These are phyloP conservation scores for Lordiphosa stackelbergi DNA, from an alignment of 1,140 invertebrate genomes.

Conservation along the genomic window DNA sequence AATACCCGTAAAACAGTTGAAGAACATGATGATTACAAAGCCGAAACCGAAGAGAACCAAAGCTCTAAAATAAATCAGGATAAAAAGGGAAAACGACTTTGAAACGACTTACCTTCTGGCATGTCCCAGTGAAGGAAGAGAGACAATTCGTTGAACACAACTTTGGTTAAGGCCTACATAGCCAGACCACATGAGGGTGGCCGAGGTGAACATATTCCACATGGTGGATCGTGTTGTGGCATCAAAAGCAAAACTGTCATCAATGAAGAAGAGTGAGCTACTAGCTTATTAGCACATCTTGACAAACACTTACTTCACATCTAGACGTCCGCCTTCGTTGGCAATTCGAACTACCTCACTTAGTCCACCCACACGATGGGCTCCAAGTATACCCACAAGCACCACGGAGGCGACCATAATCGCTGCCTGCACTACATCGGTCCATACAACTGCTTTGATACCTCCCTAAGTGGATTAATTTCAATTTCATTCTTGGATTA, in stretches of 20 bases:
- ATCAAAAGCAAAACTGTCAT: conserved; percentile 52
- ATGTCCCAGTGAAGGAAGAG: conserved; percentile 56
- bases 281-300: too few relatives aligned
- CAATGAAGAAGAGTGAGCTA: neutral
- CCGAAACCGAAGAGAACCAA: conserved; percentile 79
- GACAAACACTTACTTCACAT: conserved; percentile 79
- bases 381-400: conserved; percentile 83
- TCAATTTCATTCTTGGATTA: neutral
- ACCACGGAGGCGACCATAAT: conserved; percentile 87
- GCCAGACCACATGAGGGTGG: conserved; percentile 40
- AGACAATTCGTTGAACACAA: conserved; percentile 68
- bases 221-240: conserved; percentile 41
- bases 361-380: conserved; percentile 82
- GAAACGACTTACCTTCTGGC: conserved; percentile 40
- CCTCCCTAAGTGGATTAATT: conserved; percentile 82
- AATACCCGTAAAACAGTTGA: conserved; percentile 83
- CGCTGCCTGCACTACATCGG: conserved; percentile 88
- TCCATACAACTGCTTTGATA: conserved; percentile 92
- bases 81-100: neutral
- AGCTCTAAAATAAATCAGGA: conserved; percentile 65
- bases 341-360: conserved; percentile 81
- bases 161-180: conserved; percentile 70
- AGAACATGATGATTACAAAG: conserved; percentile 78
- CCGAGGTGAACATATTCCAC: conserved; percentile 47
- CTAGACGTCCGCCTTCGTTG: conserved; percentile 79